Conservation (phyloP, 2,797 vertebrate species). For the Enteromius mattozi region DNA sequence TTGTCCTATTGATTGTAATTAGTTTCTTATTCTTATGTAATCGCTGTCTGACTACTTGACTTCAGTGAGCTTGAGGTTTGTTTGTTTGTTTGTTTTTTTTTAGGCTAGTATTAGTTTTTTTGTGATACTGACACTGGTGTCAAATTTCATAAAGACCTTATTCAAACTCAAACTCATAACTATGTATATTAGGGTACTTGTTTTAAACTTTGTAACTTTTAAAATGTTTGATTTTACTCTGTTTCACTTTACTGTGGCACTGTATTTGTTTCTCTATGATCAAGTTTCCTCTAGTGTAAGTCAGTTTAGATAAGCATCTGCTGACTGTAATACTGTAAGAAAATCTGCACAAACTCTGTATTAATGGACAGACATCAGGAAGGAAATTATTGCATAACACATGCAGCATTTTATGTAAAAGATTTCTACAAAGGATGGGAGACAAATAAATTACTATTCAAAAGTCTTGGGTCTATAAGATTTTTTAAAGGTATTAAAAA, state of each 20-base stretch:
- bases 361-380: not conserved
- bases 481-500: not conserved
- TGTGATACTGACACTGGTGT: no score
- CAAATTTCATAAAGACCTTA: not conserved
- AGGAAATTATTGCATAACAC: constrained; percentile 8
- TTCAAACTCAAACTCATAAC: constrained; percentile 1
- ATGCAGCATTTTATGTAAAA: not conserved
- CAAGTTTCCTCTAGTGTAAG: not conserved
- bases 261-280: not conserved
- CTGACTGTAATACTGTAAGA: not conserved
- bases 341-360: not conserved
- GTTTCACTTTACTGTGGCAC: not conserved
- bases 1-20: no score
- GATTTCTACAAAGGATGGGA: not conserved
- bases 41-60: no score
- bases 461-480: not conserved
- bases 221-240: not conserved
- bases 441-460: not conserved
- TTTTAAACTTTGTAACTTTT: not conserved
- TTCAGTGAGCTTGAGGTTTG: no score
- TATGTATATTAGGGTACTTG: not conserved
- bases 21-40: no score
- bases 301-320: constrained; percentile 11
- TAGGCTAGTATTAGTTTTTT: no score
- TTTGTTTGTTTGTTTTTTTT: no score